Percentiles rank a stretch among this genome's conserved stretches.
Conservation (phyloP, 1,140 invertebrate genomes). For the Drosophila carrolli region DNA sequence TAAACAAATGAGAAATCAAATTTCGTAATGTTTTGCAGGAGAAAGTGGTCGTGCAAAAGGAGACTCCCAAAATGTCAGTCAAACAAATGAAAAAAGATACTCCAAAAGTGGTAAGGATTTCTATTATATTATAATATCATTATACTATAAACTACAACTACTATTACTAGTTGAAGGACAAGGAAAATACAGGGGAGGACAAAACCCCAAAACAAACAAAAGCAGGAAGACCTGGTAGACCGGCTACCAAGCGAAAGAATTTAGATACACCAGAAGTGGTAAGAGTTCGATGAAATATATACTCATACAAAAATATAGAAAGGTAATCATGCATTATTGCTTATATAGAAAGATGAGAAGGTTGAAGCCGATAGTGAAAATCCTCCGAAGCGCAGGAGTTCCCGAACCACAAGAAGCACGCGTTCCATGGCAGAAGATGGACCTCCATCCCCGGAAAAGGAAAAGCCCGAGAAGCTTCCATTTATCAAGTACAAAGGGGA, state of each 20-base stretch:
- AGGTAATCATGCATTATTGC: background rate
- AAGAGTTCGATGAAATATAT: background rate
- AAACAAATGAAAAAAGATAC: conserved; percentile 11
- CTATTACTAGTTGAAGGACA: conserved; percentile 6
- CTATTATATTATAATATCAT: background rate
- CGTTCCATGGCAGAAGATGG: conserved; percentile 71
- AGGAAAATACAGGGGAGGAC: conserved; percentile 34
- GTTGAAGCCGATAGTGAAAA: conserved; percentile 54
- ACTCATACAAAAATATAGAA: background rate
- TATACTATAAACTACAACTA: background rate
- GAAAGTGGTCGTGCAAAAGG: conserved; percentile 14
- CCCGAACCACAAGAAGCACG: conserved; percentile 64
- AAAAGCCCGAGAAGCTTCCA: conserved; percentile 67
- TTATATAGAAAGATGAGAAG: conserved; percentile 42
- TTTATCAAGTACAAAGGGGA: conserved; percentile 85
- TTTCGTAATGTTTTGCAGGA: background rate
- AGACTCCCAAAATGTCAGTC: conserved; percentile 17
- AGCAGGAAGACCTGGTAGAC: conserved; percentile 1
- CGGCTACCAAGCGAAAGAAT: conserved; percentile 48
- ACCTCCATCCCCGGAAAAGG: conserved; percentile 57
- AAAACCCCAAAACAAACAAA: conserved; percentile 29
- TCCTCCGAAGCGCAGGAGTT: conserved; percentile 75
- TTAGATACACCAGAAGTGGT: conserved; percentile 58
- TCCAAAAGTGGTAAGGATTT: background rate
- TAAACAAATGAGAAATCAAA: background rate